phyloP scores from a whole-genome alignment of 2,888 invertebrate species.

The Tortrix viridana region DNA sequence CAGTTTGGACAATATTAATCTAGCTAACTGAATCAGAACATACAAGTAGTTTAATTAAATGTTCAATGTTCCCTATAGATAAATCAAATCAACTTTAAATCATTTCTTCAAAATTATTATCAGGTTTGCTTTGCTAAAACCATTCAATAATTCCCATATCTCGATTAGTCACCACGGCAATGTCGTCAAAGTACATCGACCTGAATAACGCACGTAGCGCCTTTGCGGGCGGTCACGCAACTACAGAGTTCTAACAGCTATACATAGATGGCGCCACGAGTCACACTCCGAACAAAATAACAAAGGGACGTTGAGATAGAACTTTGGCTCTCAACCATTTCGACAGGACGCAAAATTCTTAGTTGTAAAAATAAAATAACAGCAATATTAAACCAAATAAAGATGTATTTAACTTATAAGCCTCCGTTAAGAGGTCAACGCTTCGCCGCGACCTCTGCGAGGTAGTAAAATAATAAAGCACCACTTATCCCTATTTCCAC shows the following conservation, averaged over 20 bases:
- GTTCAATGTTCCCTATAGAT: no score
- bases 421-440: conserved; percentile 20
- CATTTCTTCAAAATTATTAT: no score
- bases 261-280: conserved; percentile 29
- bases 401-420: conserved; percentile 13
- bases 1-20: no score
- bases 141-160: conserved; percentile 17
- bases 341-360: no score
- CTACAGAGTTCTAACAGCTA: conserved; percentile 7
- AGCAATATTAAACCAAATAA: background rate
- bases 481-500: conserved; percentile 34
- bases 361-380: no score
- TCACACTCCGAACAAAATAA: conserved; percentile 1
- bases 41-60: no score
- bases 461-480: conserved; percentile 32
- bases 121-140: background rate
- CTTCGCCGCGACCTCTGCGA: conserved; percentile 22
- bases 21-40: no score
- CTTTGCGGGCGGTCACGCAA: conserved; percentile 7
- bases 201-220: conserved; percentile 24
- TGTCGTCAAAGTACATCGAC: conserved; percentile 31
- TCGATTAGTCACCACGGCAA: conserved; percentile 9
- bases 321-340: conserved; percentile 41
- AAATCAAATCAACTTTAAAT: no score
- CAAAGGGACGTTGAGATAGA: conserved; percentile 33